Base-by-base conservation (phyloP, 2,113 vertebrate genomes). In the Gymnobelideus leadbeateri region DNA sequence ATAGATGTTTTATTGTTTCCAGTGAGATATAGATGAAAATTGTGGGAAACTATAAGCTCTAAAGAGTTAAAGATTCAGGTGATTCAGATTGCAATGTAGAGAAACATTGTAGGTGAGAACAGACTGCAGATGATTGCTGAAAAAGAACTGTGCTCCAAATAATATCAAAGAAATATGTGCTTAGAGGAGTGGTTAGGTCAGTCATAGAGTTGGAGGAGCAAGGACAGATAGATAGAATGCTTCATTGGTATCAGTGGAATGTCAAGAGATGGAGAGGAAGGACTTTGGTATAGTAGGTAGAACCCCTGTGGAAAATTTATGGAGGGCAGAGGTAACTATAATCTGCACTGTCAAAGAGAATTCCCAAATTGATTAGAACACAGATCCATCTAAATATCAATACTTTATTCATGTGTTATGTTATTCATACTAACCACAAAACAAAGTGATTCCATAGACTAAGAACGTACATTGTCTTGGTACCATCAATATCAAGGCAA, bases 351-450 rank as follows among this genome's bases (percentile, higher is more conserved):
- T 68, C 57, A 68, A 68, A 37, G 37, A 12, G 37, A 61, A 68
- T 19, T 68, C 61, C 31, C 61, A n/a, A 84, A 21, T 84, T 84
- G 68, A 84, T 84, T 84, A 43, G 37, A 84, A 1, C 5, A 84
- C 16, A 43, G 68, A 84, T 43, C 14, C 3, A 68, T 68, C 68
- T 84, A 61, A 61, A 31, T 68, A 84, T 94, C 12, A 92, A 57
- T 96, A 91, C 90, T 47, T 50, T 90, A 51, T 26, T 92, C n/a
- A 50, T 51, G 46, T 92, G 89, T 96, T 92, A 55, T 90, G 37
- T n/a, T 94, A 96, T 93, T 95, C 12, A 68, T 89, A 92, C 92
- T 91, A 93, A 1, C 10, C 49, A 7, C 26, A 5, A 12, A 91
- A 31, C n/a, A 95, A 16, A 49, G 25, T 93, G 52, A 19, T 54